These are phyloP conservation scores for Neodon shergylaensis DNA, from an alignment of 2,113 vertebrate species.

Conservation along the genomic window DNA sequence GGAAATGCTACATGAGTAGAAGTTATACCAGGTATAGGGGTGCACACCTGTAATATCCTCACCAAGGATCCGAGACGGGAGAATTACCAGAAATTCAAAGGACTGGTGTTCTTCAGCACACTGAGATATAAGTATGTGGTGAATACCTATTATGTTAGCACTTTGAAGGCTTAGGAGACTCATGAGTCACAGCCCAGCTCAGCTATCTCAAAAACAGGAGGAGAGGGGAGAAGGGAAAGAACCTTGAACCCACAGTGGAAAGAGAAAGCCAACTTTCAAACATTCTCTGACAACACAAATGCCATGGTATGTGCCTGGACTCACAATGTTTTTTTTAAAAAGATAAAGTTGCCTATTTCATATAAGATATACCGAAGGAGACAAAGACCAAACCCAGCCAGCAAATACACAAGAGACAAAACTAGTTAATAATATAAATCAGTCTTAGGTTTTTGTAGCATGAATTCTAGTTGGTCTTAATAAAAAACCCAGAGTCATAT, in stretches of 20 bases:
- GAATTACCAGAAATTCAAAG: background rate
- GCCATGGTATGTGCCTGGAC: background rate
- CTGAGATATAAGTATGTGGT: background rate
- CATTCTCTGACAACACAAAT: too few species aligned
- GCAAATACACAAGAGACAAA: background rate
- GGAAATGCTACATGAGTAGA: background rate
- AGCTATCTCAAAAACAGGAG: background rate
- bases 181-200: background rate
- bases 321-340: background rate
- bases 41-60: background rate
- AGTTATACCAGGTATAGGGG: background rate
- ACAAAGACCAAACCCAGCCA: background rate
- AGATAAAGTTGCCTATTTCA: background rate
- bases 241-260: background rate
- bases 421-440: background rate
- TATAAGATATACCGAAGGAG: background rate
- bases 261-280: background rate
- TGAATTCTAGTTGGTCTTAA: too few species aligned
- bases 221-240: background rate
- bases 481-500: too few species aligned
- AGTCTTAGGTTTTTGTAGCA: background rate
- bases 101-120: background rate
- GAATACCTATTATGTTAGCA: background rate
- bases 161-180: background rate
- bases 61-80: background rate